phyloP scores from a whole-genome alignment of 2,113 vertebrate genomes.

The Hipposideros armiger region DNA sequence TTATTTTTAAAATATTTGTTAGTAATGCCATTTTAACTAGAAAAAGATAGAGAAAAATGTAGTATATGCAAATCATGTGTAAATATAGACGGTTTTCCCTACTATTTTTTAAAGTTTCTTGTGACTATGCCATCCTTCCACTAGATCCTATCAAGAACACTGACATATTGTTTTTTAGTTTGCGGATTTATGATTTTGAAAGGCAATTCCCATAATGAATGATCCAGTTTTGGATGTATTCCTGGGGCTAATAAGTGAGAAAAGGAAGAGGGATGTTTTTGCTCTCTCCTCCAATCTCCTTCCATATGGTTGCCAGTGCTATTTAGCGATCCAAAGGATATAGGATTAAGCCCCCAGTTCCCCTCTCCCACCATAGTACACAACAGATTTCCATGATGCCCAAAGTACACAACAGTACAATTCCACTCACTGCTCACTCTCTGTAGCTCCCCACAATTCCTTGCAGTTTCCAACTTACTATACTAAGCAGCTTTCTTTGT shows the following conservation, averaged over 20 bases:
- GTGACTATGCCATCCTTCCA: neutral
- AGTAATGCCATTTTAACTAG: neutral
- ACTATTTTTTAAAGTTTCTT: constrained; percentile 5
- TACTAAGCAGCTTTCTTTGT: neutral
- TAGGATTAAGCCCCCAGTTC: neutral
- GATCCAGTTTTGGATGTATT: neutral
- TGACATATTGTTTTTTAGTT: neutral
- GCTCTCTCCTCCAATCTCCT: neutral
- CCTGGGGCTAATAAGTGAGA: neutral
- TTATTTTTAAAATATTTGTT: constrained; percentile 1
- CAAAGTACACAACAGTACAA: neutral
- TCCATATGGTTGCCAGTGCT: neutral
- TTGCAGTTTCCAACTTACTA: neutral
- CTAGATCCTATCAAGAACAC: neutral
- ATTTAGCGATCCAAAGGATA: neutral
- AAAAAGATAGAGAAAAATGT: constrained; percentile 14
- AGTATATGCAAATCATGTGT: constrained; percentile 28
- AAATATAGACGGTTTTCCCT: neutral
- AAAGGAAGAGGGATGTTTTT: neutral
- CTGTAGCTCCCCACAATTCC: neutral
- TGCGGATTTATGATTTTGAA: constrained; percentile 22
- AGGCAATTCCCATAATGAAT: neutral
- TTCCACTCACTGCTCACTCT: neutral
- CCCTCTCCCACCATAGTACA: neutral
- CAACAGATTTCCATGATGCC: neutral